Evolutionary conservation across 2,797 vertebrate species (phyloP), one percentile per base, ranked within the genome.

Genomic region (Sebastes umbrosus): DNA sequence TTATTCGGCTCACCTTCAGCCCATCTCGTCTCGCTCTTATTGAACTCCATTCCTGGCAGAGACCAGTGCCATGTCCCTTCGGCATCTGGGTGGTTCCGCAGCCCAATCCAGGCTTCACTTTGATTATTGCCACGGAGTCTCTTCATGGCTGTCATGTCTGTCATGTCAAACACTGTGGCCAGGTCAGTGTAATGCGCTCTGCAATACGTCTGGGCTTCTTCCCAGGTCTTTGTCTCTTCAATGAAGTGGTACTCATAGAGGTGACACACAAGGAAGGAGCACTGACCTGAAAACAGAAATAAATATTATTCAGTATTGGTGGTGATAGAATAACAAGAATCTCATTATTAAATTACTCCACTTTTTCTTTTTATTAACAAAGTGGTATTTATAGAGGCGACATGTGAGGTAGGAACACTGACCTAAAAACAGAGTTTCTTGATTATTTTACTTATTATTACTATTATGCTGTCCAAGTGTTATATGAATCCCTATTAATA

Each of bases 1-100:
- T 31, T 1, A 16, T 55, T 25, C 1, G 71, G 74, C 5, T 69
- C 18, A 0, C 0, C 0, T 0, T 0, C 0, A 0, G 0, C 0
- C 46, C 29, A 27, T 0, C 10, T 1, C 11, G 9, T 0, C 5
- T 64, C 1, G 6, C 0, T 27, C 1, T 50, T 1, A 7, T 18
- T 5, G 32, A 31, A 69, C 25, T 54, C 6, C 29, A 32, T 18
- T 0, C 62, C 50, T 1, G 64, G 39, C 57, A 59, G 73, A 80
- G 92, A 88, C 89, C 93, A 91, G 32, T n/a, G 25, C 90, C 87
- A 90, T 3, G 0, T 14, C 18, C 3, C 16, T 2, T 60, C 6
- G 1, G 0, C 1, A 1, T 0, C 2, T 78, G 2, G 4, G 52
- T 13, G 2, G 1, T 13, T 52, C 25, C 25, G 25, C 36, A 90